A percentile compares a stretch with the other conserved stretches of the same genome.
phyloP scores from a whole-genome alignment of 1,140 invertebrate species.

The Thaumetopoea pityocampa region DNA sequence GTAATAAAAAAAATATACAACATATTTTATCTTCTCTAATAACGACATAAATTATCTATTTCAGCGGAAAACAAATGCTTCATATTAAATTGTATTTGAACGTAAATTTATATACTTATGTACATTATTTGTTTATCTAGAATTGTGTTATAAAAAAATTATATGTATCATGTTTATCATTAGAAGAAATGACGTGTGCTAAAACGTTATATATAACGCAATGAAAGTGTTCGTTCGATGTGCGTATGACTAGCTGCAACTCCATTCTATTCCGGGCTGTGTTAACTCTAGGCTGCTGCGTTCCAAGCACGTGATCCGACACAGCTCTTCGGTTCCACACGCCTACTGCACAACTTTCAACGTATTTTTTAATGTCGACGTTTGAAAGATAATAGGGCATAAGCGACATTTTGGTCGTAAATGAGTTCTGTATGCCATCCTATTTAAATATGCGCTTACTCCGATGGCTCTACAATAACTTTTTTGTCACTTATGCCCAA shows the following conservation, averaged over 20 bases:
- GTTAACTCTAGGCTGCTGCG: conserved; percentile 50
- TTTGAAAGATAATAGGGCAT: too few relatives aligned
- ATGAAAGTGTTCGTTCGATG: conserved; percentile 63
- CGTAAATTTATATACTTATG: conserved; percentile 42
- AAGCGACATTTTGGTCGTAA: too few relatives aligned
- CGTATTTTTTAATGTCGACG: too few relatives aligned
- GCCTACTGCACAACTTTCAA: too few relatives aligned
- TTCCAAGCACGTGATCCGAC: conserved; percentile 45
- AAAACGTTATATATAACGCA: conserved; percentile 73
- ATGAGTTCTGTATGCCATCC: too few relatives aligned
- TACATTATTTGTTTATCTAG: conserved; percentile 60
- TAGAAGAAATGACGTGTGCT: conserved; percentile 65
- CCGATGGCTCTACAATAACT: too few relatives aligned
- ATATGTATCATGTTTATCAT: conserved; percentile 61
- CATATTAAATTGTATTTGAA: conserved; percentile 59
- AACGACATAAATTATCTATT: conserved; percentile 40
- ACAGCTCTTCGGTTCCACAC: conserved; percentile 46
- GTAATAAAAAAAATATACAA: conserved; percentile 63
- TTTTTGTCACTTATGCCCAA: too few relatives aligned
- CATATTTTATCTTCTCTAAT: conserved; percentile 21
- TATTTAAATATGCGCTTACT: too few relatives aligned
- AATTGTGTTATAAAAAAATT: conserved; percentile 41
- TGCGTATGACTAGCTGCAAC: conserved; percentile 61
- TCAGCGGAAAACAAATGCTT: conserved; percentile 50
- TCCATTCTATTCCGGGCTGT: conserved; percentile 50